Evolutionary conservation across 2,888 invertebrate species (phyloP).

Genomic region (Parasteatoda lunata): DNA sequence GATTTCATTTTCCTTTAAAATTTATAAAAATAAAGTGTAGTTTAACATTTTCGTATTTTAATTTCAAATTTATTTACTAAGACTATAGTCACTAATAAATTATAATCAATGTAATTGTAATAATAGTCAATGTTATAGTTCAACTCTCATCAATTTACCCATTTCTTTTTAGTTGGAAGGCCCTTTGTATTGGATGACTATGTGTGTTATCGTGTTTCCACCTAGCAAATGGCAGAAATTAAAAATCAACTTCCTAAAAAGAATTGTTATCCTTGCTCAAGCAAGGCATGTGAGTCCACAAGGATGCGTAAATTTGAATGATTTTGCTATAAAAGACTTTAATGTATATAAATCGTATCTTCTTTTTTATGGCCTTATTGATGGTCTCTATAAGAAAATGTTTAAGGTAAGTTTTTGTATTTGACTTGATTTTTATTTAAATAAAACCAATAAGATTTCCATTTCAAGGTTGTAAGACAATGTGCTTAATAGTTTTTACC

Average conservation of each 20-base stretch:
- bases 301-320: slow-evolving; percentile 75
- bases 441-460: too few relatives aligned
- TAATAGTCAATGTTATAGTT: too few relatives aligned
- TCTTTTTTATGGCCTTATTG: slow-evolving; percentile 88
- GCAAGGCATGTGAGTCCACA: slow-evolving; percentile 81
- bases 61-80: not conserved
- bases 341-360: slow-evolving; percentile 88
- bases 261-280: slow-evolving; percentile 86
- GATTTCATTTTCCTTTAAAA: not conserved
- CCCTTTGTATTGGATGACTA: slow-evolving; percentile 88
- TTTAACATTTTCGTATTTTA: not conserved
- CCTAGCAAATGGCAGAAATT: slow-evolving; percentile 85
- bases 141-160: too few relatives aligned
- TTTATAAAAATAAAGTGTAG: not conserved
- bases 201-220: slow-evolving; percentile 86
- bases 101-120: not conserved
- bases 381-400: slow-evolving; percentile 87
- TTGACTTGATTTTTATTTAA: not conserved
- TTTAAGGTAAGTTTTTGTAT: slow-evolving; percentile 82
- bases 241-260: slow-evolving; percentile 83
- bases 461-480: too few relatives aligned
- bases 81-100: not conserved
- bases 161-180: slow-evolving; percentile 81
- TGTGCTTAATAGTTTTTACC: too few relatives aligned
- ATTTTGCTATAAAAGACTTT: slow-evolving; percentile 78